Evolutionary conservation across 2,113 vertebrate species (phyloP), one percentile per base, ranked within the genome.

Genomic region (Campylorhamphus procurvoides): DNA sequence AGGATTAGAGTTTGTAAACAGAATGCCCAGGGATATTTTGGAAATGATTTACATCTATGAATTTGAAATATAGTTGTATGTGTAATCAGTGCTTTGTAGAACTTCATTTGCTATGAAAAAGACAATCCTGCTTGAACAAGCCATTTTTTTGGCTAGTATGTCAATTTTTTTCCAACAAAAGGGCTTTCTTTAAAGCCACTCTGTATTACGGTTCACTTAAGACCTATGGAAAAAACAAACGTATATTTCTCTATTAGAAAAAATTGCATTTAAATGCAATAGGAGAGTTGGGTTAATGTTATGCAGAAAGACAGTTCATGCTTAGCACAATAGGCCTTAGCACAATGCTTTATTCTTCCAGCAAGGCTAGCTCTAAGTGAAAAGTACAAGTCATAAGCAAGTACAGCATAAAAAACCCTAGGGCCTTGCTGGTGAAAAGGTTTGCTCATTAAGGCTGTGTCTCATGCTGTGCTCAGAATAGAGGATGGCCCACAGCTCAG

Each of bases 341-440:
- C 91, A 97, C 89, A 97, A 96, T 87, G 96, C 95, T 95, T 95
- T 88, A 94, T 97, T 97, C 94, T 95, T 97, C 96, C 95, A 96
- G 97, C 88, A 96, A 94, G 56, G 80, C 62, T 62, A 96, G 95
- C 91, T 94, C 84, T 87, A 94, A 97, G 94, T 87, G 92, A 94
- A 94, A 93, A 95, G 95, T 89, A 95, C 78, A 95, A 94, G 93
- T 94, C 83, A 96, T 79, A 92, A 96, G 96, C 95, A 98, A 96
- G 94, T 78, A 88, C 84, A 94, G 95, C 78, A 97, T 92, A 96
- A 96, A 96, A 97, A 96, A 92, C 55, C 86, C 95, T 94, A 92
- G 85, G 73, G 74, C 72, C 85, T 47, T 93, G 93, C 91, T 95
- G 4, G 49, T 87, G 86, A 93, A 96, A 97, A 97, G 93, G 81